Evolutionary conservation across 2,113 vertebrate genomes (phyloP).

Genomic region (Heteronetta atricapilla): DNA sequence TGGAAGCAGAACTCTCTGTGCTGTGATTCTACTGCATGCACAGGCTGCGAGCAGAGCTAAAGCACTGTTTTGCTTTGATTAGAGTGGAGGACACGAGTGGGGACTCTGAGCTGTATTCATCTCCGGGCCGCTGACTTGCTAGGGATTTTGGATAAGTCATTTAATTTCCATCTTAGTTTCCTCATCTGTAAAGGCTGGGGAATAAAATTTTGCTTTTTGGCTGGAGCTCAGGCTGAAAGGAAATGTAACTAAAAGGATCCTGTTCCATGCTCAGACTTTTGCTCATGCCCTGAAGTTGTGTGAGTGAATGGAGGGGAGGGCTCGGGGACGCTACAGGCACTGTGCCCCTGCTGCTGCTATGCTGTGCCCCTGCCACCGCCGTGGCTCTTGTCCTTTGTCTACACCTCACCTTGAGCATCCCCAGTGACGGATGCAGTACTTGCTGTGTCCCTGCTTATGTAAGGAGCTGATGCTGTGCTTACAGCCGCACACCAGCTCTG

Average conservation of each 20-base stretch:
- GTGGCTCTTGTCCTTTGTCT: neutral
- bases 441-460: rapidly evolving
- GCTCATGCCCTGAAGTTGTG: neutral
- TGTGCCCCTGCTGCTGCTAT: neutral
- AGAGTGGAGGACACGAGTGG: neutral
- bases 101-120: neutral
- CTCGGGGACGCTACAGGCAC: neutral
- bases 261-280: neutral
- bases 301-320: rapidly evolving
- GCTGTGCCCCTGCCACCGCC: neutral
- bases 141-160: neutral
- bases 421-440: neutral
- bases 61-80: rapidly evolving
- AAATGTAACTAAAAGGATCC: neutral
- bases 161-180: neutral
- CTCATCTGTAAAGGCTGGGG: neutral
- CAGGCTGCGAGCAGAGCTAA: neutral
- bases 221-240: neutral
- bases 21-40: neutral
- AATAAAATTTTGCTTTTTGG: neutral
- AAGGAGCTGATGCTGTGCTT: neutral
- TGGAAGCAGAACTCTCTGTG: neutral
- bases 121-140: neutral
- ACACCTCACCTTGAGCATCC: neutral
- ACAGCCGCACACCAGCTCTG: rapidly evolving